phyloP scores from a whole-genome alignment of 2,797 vertebrate genomes.

The Schizopygopsis pylzovi region DNA sequence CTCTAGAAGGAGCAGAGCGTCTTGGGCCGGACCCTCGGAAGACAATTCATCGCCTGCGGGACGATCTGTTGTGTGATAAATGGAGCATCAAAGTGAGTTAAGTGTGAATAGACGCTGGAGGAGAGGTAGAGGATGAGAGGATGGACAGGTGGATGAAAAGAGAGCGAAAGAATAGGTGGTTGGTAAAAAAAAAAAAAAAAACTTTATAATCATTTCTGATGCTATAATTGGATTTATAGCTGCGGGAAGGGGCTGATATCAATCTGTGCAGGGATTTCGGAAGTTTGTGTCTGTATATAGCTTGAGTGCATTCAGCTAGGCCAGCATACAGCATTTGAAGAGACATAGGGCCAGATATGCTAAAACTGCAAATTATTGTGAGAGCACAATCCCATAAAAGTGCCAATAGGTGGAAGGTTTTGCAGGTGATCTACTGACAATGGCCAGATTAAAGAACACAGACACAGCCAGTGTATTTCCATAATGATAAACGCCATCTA shows the following conservation, averaged over 20 bases:
- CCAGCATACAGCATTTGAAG: background rate
- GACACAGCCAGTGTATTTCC: background rate
- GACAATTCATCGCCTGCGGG: conserved; percentile 34
- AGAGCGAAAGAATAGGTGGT: conserved; percentile 34
- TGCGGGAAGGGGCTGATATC: conserved; percentile 23
- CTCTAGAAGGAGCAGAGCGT: conserved; percentile 6
- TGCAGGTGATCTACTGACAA: background rate
- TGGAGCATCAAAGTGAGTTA: conserved; percentile 59
- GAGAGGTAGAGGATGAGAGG: conserved; percentile 42
- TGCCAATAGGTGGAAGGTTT: background rate
- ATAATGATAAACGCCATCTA: background rate
- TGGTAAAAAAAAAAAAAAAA: conserved; percentile 1
- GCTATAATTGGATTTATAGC: conserved; percentile 44
- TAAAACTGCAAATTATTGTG: background rate
- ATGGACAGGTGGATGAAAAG: conserved; percentile 32
- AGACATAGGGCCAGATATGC: background rate
- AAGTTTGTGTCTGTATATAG: conserved; percentile 4
- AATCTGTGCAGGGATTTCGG: conserved; percentile 31
- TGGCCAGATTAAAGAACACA: background rate
- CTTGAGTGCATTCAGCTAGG: background rate
- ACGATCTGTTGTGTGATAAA: conserved; percentile 47
- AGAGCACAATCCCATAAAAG: background rate
- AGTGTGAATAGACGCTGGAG: conserved; percentile 40
- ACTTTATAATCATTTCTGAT: conserved; percentile 33
- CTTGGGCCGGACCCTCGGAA: conserved; percentile 22